A percentile compares a stretch with the other conserved stretches of the same genome.
Conservation (phyloP, 2,888 invertebrate species). For the Helicoverpa assulta region DNA sequence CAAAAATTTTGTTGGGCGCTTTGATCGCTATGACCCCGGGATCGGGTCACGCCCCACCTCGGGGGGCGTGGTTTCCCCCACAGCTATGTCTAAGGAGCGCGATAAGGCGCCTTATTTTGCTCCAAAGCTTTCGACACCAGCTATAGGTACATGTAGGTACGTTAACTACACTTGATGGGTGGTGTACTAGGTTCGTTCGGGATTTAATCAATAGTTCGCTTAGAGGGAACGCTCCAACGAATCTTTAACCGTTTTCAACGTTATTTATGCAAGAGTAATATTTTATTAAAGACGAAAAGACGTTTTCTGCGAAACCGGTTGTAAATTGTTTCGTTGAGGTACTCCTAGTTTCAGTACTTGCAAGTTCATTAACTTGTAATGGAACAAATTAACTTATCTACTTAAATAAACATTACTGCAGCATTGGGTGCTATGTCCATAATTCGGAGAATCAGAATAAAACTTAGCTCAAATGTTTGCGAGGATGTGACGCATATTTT, state of each 20-base stretch:
- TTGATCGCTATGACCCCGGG: slow-evolving; percentile 75
- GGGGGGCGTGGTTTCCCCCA: slow-evolving; percentile 77
- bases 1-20: slow-evolving; percentile 78
- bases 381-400: not conserved
- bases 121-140: slow-evolving; percentile 67
- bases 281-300: no score
- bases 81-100: slow-evolving; percentile 69
- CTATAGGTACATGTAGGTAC: slow-evolving; percentile 59
- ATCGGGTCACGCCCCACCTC: slow-evolving; percentile 74
- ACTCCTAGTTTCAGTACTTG: not conserved
- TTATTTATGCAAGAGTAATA: not conserved
- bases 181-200: slow-evolving; percentile 27
- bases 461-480: no score
- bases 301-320: no score
- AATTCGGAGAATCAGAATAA: no score
- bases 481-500: no score
- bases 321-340: not conserved
- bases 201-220: slow-evolving; percentile 61
- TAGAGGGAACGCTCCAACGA: slow-evolving; percentile 12
- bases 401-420: not conserved
- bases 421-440: not conserved
- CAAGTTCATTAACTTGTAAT: not conserved
- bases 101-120: slow-evolving; percentile 79
- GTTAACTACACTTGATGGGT: slow-evolving; percentile 38
- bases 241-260: slow-evolving; percentile 29